Conservation (phyloP, 2,113 vertebrate species). For the Cyanoliseus patagonus region DNA sequence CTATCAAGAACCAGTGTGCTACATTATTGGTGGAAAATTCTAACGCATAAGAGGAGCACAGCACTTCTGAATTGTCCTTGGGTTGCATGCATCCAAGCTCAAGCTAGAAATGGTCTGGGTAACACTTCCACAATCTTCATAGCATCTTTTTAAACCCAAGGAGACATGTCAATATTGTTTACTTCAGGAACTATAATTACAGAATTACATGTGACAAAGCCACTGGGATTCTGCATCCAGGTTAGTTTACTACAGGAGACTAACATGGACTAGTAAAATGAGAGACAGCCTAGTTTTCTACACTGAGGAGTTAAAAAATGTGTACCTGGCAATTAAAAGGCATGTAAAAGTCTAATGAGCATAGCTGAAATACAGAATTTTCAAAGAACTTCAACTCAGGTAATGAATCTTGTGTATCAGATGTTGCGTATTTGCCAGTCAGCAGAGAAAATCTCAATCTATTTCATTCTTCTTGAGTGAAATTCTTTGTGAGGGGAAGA, state of each 20-base stretch:
- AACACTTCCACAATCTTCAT: not conserved
- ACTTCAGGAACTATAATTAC: not conserved
- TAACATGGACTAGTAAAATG: not conserved
- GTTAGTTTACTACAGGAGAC: not conserved
- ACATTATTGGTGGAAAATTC: not conserved
- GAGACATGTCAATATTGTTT: not conserved
- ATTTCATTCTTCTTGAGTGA: not conserved
- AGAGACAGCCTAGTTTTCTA: not conserved
- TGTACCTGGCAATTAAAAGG: not conserved
- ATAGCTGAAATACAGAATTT: not conserved
- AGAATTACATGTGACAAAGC: not conserved
- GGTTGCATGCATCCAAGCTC: not conserved
- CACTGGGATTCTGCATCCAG: not conserved
- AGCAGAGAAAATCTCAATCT: not conserved
- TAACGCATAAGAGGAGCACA: not conserved
- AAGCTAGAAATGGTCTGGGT: not conserved
- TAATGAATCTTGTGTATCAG: not conserved
- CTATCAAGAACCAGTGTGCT: not conserved
- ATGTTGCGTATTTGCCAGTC: not conserved
- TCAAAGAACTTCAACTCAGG: not conserved
- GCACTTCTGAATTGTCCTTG: not conserved
- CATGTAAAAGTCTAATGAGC: accelerated
- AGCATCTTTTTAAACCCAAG: not conserved
- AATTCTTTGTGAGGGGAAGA: not conserved
- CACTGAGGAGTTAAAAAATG: not conserved